Evolutionary conservation across 2,888 invertebrate genomes (phyloP), one percentile per base, ranked within the genome.

Genomic region (Bimastos eiseni): DNA sequence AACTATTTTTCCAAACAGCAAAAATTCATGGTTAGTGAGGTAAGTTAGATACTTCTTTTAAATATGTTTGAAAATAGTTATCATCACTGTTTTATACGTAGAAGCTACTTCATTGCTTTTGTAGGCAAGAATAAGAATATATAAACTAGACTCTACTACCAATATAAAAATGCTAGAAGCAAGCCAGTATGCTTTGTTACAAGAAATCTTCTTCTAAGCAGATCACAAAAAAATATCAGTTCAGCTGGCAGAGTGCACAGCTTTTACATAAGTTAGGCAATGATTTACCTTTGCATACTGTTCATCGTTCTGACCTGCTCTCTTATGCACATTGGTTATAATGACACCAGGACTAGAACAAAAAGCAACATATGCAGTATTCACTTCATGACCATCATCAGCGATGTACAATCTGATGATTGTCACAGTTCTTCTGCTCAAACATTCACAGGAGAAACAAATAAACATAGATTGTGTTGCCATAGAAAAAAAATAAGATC

Each of bases 321-420:
- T 96, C 94, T 96, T 97, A 93, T 99, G 98, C 70, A 98, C 95
- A 94, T 98, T 97, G 0, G 98, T 99, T 0, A 97, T 95, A n/a
- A 97, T 97, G 0, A 99, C 98, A 90, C 99, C 99, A 34, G 99
- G 99, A 95, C 96, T 96, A 93, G 86, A 94, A 93, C n/a, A 70
- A 8, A 70, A 70, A 70, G 3, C 2, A 70, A 0, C 13, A 70
- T n/a, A 70, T 70, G 8, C 70, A 70, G 70, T 13, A 70, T 70
- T 70, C 30, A 70, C 30, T 70, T n/a, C 70, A 70, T n/a, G 70
- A 70, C 70, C 6, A 49, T 21, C 11, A 49, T 24, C 49, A 49
- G 49, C 49, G 24, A 8, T 49, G 49, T 24, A 49, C 49, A 49
- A 24, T 49, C 6, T 49, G 49, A 19, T 17, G 13, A 44, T 11